Evolutionary conservation across 2,888 invertebrate genomes (phyloP), one percentile per base, ranked within the genome.

Genomic region (Drosophila paranaensis): DNA sequence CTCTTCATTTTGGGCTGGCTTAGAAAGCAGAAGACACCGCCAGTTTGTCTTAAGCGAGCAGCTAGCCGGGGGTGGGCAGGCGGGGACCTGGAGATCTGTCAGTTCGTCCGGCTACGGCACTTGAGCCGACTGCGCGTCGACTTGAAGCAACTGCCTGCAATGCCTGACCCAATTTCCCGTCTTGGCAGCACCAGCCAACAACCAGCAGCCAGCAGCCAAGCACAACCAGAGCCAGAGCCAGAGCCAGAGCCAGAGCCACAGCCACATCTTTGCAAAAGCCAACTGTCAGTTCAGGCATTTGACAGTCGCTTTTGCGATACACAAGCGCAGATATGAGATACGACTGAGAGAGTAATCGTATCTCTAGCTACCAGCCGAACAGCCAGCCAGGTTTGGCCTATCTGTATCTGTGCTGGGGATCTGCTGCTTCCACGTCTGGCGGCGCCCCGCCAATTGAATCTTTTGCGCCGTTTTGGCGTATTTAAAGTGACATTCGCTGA

Each of bases 401-500:
- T 80, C 78, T 72, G 45, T 55, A 78, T 80, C 78, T 72, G 43
- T 51, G 60, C 33, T 53, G 53, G 55, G 60, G 60, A 71, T 76
- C 76, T 64, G 61, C 62, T 27, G 56, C 57, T 27, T 37, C 71
- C 62, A 48, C 60, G 60, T 61, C 80, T 60, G 66, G 53, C 73
- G 88, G 86, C 82, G 82, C 74, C 81, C 85, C 82, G 63, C 77
- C 89, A 89, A 85, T 89, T 89, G 89, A 85, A 85, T 88, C 89
- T 85, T 85, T 89, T 85, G 84, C 89, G 86, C 89, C 82, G 74
- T 86, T 90, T 90, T 87, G 89, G 89, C 87, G 90, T 88, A 87
- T 87, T 82, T 90, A 88, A 87, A 87, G 84, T 87, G 86, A 90
- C 90, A 87, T 87, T 87, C 69, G 86, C 65, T 86, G 90, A 87